These are phyloP conservation scores for Poecilia velifera DNA, from an alignment of 2,797 vertebrate genomes.

Conservation along the genomic window DNA sequence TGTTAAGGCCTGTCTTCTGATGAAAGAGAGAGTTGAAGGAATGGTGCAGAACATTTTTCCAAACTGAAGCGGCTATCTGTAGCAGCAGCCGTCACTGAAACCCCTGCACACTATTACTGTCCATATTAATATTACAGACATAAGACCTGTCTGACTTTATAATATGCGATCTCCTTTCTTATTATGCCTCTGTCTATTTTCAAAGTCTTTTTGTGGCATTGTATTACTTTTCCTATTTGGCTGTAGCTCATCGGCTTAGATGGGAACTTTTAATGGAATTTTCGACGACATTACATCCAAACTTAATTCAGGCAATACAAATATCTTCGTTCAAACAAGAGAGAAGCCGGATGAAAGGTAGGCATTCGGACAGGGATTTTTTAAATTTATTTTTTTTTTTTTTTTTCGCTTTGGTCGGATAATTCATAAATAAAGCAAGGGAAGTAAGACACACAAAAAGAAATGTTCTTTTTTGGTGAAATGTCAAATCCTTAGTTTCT, in stretches of 20 bases:
- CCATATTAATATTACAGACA: slow-evolving; percentile 50
- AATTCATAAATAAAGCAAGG: slow-evolving; percentile 13
- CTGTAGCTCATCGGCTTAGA: slow-evolving; percentile 20
- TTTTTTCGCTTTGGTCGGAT: slow-evolving; percentile 4
- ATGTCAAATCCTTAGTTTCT: background rate
- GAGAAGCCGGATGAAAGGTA: slow-evolving; percentile 23
- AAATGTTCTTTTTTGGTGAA: background rate
- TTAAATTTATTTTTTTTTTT: too few species aligned
- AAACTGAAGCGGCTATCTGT: slow-evolving; percentile 47
- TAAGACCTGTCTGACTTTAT: slow-evolving; percentile 40
- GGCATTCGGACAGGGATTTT: slow-evolving; percentile 13
- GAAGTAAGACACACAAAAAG: background rate
- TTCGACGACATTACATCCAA: background rate
- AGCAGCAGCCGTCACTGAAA: slow-evolving; percentile 41
- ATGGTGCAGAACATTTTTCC: slow-evolving; percentile 27
- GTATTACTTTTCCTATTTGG: slow-evolving; percentile 25
- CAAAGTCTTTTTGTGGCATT: slow-evolving; percentile 10
- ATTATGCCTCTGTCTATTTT: slow-evolving; percentile 26
- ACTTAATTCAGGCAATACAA: slow-evolving; percentile 11
- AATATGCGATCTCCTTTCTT: slow-evolving; percentile 24
- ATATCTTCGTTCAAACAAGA: slow-evolving; percentile 30
- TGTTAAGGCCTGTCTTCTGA: slow-evolving; percentile 35
- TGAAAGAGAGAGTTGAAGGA: slow-evolving; percentile 18
- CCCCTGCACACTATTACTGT: slow-evolving; percentile 32
- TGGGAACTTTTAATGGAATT: slow-evolving; percentile 24